A percentile compares a stretch with the other conserved stretches of the same genome.
Conservation (phyloP, 1,140 invertebrate species). For the Orius insidiosus region DNA sequence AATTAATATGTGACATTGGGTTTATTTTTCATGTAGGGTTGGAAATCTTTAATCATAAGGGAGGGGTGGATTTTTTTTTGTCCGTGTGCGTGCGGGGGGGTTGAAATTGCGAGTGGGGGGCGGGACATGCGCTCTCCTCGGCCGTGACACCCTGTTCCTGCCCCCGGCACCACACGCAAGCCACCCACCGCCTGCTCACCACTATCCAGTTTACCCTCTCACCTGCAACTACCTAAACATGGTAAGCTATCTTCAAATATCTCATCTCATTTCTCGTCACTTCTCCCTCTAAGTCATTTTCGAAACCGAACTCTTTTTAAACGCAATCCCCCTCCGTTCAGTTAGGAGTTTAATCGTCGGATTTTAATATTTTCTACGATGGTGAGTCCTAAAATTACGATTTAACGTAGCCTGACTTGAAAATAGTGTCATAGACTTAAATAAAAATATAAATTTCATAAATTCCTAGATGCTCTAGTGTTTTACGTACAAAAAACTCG, state of each 20-base stretch:
- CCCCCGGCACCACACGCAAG: conserved; percentile 25
- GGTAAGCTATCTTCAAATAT: conserved; percentile 3
- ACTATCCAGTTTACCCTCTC: conserved; percentile 2
- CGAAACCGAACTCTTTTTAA: background rate
- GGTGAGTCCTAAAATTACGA: too few relatives aligned
- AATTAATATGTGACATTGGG: background rate
- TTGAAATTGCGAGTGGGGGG: conserved; percentile 15
- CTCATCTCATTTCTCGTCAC: background rate
- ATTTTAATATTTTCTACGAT: too few relatives aligned
- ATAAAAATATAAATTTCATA: too few relatives aligned
- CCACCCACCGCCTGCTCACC: conserved; percentile 6
- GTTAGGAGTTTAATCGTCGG: too few relatives aligned
- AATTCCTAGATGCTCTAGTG: too few relatives aligned
- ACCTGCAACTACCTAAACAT: conserved; percentile 11
- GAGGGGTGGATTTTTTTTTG: background rate
- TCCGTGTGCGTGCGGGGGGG: background rate
- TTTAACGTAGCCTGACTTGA: too few relatives aligned
- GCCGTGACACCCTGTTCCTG: conserved; percentile 24
- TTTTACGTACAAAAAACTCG: too few relatives aligned
- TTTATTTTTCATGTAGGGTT: conserved; percentile 1
- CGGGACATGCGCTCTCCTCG: conserved; percentile 22
- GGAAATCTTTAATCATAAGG: conserved; percentile 15
- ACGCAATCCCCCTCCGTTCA: too few relatives aligned
- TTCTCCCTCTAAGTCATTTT: background rate
- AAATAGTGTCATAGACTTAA: too few relatives aligned